These are phyloP conservation scores for Latrodectus hesperus DNA, from an alignment of 2,888 invertebrate species.

Conservation along the genomic window DNA sequence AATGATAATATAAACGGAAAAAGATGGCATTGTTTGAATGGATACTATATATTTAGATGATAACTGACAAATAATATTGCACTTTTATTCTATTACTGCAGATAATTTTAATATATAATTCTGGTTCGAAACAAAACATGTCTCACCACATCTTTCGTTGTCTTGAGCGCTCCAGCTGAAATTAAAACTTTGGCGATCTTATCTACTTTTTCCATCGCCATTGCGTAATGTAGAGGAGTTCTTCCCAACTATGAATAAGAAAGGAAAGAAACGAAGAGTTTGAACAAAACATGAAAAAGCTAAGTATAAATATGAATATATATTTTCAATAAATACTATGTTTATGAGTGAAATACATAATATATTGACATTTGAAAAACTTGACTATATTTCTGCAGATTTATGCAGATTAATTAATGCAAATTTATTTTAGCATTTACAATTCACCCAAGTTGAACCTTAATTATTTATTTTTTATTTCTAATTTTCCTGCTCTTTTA, in stretches of 20 bases:
- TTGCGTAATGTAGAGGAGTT: constrained; percentile 87
- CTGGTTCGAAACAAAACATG: not conserved
- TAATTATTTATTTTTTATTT: no score
- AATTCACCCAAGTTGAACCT: no score
- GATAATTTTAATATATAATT: not conserved
- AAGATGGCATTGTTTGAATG: not conserved
- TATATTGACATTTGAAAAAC: not conserved
- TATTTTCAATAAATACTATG: not conserved
- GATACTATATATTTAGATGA: not conserved
- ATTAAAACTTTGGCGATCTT: constrained; percentile 86
- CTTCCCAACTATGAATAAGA: constrained; percentile 83
- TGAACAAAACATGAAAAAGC: not conserved
- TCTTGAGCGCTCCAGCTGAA: constrained; percentile 87
- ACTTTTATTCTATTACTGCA: no score
- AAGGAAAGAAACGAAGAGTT: not conserved
- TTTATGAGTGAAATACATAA: not conserved
- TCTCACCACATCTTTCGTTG: constrained; percentile 85
- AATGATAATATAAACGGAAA: no score
- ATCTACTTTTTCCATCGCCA: constrained; percentile 83
- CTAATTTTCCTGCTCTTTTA: not conserved
- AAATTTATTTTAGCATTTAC: no score
- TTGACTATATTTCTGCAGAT: no score
- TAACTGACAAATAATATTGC: not conserved
- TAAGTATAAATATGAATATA: not conserved
- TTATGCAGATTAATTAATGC: no score